Evolutionary conservation across 2,797 vertebrate species (phyloP), one percentile per base, ranked within the genome.

Genomic region (Lepus townsendii): DNA sequence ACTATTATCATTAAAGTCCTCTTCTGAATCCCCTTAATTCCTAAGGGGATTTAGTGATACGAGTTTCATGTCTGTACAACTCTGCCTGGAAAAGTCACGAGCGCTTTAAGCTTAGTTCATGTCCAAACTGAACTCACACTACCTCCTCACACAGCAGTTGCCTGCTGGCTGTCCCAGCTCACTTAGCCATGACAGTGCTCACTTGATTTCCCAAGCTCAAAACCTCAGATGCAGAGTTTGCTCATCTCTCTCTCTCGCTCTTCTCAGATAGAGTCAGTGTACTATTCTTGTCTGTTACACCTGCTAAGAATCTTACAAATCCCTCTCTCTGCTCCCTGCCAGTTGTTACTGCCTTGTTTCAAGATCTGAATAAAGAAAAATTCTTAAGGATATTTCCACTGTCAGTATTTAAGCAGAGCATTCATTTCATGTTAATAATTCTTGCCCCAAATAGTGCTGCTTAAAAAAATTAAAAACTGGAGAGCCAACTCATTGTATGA

Each of bases 301-400:
- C 68, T 57, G 22, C 54, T 57, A 30, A 50, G 75, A 7, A 30
- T 54, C 42, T 90, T 93, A 32, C 66, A 54, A 62, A 73, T 75
- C 50, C n/a, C 19, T 91, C n/a, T 83, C 38, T 90, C 77, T 62
- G 26, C 52, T 86, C 10, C 52, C 6, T 90, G 27, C 5, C 71
- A 82, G 12, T 65, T 92, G 24, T 38, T 35, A 30, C 9, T 66
- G 3, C 11, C 60, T 85, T 73, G 82, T 73, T 90, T 93, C 57
- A 78, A 93, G 79, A 77, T 20, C 10, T 38, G 7, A 91, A 89
- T 42, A 69, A 94, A 83, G 32, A 79, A 83, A 86, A 91, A 65
- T 14, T 30, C 27, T 65, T 79, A 80, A 72, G 11, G 3, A 22
- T n/a, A 4, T 89, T 79, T 65, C 27, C 26, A 62, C 17, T 88